A percentile compares a stretch with the other conserved stretches of the same genome.
Conservation (phyloP, 2,888 invertebrate species). For the Apamea monoglypha region DNA sequence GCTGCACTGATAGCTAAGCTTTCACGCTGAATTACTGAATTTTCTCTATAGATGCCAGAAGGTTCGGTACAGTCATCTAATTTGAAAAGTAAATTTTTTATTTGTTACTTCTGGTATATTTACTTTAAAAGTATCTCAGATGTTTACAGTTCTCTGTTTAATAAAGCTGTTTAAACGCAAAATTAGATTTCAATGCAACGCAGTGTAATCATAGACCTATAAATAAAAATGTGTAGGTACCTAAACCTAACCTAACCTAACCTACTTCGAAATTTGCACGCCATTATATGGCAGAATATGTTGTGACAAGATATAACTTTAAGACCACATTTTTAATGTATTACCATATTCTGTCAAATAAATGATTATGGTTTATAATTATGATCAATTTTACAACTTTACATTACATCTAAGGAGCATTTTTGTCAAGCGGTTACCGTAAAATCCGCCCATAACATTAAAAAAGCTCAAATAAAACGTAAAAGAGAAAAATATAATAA, state of each 20-base stretch:
- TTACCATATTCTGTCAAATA: too few species aligned
- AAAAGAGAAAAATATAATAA: slow-evolving; percentile 54
- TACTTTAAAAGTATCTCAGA: neutral
- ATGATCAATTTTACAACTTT: slow-evolving; percentile 18
- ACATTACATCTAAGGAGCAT: slow-evolving; percentile 3
- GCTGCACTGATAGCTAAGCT: slow-evolving; percentile 56
- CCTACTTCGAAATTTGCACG: too few species aligned
- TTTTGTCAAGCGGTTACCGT: slow-evolving; percentile 32
- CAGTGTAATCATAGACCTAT: too few species aligned
- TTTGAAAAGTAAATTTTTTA: slow-evolving; percentile 35
- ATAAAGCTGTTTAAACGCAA: slow-evolving; percentile 21
- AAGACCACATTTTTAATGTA: too few species aligned
- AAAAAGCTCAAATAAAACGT: slow-evolving; percentile 49
- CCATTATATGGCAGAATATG: too few species aligned
- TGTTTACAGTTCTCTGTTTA: neutral
- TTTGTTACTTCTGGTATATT: slow-evolving; percentile 3
- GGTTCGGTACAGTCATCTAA: slow-evolving; percentile 30
- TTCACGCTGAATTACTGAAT: slow-evolving; percentile 54
- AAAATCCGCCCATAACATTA: slow-evolving; percentile 39
- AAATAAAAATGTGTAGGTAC: too few species aligned
- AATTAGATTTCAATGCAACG: slow-evolving; percentile 19
- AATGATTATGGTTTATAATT: too few species aligned
- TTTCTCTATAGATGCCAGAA: slow-evolving; percentile 26
- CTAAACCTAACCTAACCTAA: too few species aligned
- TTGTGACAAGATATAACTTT: too few species aligned